A percentile compares a stretch with the other conserved stretches of the same genome.
phyloP scores from a whole-genome alignment of 2,797 vertebrate species.

The Lagodon rhomboides region DNA sequence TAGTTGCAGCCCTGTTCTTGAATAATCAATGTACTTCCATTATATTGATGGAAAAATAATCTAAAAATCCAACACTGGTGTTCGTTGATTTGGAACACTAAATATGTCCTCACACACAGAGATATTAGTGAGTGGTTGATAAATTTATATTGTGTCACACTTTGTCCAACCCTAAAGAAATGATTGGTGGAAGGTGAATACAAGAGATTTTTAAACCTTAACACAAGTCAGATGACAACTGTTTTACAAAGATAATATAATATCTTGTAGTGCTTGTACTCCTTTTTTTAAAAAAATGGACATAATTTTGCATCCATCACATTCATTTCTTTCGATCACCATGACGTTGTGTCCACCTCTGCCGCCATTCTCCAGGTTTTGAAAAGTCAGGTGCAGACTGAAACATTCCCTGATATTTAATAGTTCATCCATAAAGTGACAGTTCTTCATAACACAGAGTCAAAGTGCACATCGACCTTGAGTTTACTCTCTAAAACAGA shows the following conservation, averaged over 20 bases:
- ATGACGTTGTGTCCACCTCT: background rate
- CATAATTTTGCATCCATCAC: slow-evolving; percentile 1
- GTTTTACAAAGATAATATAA: background rate
- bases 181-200: background rate
- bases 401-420: background rate
- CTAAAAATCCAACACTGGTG: background rate
- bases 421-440: background rate
- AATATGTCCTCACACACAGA: background rate
- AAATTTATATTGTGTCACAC: background rate
- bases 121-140: background rate
- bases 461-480: background rate
- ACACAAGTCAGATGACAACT: background rate
- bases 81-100: background rate
- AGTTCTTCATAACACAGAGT: too few relatives aligned
- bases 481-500: slow-evolving; percentile 16
- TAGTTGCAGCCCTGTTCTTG: background rate
- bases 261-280: background rate
- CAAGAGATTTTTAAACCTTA: background rate
- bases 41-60: background rate
- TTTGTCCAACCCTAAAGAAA: background rate
- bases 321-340: background rate
- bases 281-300: background rate
- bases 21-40: background rate
- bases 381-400: background rate
- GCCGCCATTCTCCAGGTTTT: background rate